These are phyloP conservation scores for Conus canariensis DNA, from an alignment of 2,888 invertebrate species.

Conservation along the genomic window DNA sequence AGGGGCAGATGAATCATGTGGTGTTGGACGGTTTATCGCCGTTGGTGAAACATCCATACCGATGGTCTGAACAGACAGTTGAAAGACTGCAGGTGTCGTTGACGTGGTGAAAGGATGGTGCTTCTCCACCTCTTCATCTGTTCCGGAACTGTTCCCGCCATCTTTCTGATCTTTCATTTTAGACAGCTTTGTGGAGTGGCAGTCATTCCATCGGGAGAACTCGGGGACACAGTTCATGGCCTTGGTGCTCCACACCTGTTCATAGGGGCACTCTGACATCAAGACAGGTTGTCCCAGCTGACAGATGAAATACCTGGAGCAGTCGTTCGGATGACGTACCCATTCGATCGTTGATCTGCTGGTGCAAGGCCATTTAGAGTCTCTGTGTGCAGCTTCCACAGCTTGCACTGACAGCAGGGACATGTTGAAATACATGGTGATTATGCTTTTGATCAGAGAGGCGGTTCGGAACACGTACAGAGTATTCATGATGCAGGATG, in stretches of 20 bases:
- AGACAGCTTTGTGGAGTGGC: background rate
- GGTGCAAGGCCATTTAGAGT: constrained; percentile 50
- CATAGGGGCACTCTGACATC: constrained; percentile 56
- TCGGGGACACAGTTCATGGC: constrained; percentile 57
- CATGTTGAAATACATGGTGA: background rate
- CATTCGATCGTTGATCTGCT: constrained; percentile 51
- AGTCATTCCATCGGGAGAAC: constrained; percentile 58
- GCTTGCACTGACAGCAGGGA: background rate
- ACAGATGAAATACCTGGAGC: constrained; percentile 56
- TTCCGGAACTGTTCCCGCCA: background rate
- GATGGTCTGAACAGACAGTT: background rate
- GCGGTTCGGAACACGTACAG: background rate
- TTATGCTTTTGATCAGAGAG: background rate
- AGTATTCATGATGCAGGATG: background rate
- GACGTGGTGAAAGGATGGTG: background rate
- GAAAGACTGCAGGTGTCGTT: background rate
- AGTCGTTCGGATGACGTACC: constrained; percentile 54
- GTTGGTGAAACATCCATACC: background rate
- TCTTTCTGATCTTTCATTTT: background rate
- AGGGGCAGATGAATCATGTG: background rate
- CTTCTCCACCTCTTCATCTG: background rate
- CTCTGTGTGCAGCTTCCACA: background rate
- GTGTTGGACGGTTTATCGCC: background rate
- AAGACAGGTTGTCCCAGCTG: constrained; percentile 55
- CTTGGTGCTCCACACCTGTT: constrained; percentile 55